Conservation (phyloP, 2,888 invertebrate species). For the Chironomus tentans region DNA sequence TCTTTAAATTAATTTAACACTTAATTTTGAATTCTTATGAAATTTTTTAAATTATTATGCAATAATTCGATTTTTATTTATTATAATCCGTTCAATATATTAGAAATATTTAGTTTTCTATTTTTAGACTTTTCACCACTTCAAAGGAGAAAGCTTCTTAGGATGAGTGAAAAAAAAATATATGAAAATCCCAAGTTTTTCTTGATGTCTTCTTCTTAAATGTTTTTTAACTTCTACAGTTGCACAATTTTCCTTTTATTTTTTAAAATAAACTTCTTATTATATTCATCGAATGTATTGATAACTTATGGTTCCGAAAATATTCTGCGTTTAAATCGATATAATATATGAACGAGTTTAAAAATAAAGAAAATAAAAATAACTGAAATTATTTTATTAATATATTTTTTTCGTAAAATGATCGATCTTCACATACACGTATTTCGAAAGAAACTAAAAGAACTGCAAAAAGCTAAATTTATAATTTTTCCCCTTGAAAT, state of each 20-base stretch:
- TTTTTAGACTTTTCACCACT: neutral
- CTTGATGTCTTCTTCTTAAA: too few relatives aligned
- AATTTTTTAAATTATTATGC: neutral
- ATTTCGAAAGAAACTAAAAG: constrained; percentile 21
- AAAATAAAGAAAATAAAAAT: neutral
- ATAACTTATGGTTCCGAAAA: neutral
- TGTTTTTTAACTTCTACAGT: neutral
- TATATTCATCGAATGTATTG: neutral
- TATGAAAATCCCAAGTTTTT: too few relatives aligned
- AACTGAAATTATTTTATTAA: neutral
- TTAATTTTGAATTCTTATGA: too few relatives aligned
- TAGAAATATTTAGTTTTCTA: neutral
- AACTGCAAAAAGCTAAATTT: constrained; percentile 22
- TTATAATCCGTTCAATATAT: neutral
- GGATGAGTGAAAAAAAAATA: too few relatives aligned
- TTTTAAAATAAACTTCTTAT: neutral
- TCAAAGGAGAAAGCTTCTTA: neutral
- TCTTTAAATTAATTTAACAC: too few relatives aligned
- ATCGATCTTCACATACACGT: constrained; percentile 19
- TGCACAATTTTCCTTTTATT: neutral
- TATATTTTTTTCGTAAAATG: neutral
- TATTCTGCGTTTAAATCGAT: neutral
- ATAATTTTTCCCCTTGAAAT: constrained; percentile 24
- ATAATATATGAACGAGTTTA: neutral
- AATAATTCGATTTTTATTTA: neutral